Base-by-base conservation (phyloP, 2,797 vertebrate genomes). In the Amblyraja radiata region DNA sequence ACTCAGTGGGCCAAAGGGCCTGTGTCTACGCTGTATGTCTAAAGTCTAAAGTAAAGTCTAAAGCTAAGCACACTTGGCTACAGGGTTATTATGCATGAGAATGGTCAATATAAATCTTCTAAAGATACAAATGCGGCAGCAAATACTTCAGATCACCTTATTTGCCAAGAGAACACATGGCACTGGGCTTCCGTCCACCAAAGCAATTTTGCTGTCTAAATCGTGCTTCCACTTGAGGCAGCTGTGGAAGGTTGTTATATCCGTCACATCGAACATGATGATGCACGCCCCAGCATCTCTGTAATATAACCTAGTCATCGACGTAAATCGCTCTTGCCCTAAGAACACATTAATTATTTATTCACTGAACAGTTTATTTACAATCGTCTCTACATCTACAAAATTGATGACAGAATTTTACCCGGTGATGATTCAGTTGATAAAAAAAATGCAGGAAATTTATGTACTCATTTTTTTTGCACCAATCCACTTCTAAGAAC, bases 271-370 rank as follows among this genome's bases (percentile, higher is more conserved):
- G 21, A 98, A 98, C 96, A 98, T 97, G 93, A 98, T 73, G 0
- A 98, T 63, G 0, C 97, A 98, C 93, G 97, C 97, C 0, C 97
- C 94, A 0, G 98, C 97, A 1, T 97, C 97, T 94, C 95, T 95
- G 93, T 98, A 98, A 95, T 98, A 98, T 0, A 98, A 95, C 74
- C 98, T 96, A 3, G 97, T 98, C 98, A 98, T 98, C 71, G 98
- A 98, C 0, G 97, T 97, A 95, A 98, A 98, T 1, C 97, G 96
- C 88, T 98, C 98, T 94, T 98, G 97, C 39, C 97, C 97, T 98
- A 94, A 1, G 54, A 39, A 39, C n/a, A 81, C 32, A 78, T n/a
- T 28, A 74, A 78, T 71, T 71, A 71, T 80, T 63, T 65, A 80
- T 39, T 63, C 16, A 61, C 14, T 0, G 9, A 76, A 39, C 13